phyloP scores from a whole-genome alignment of 2,113 vertebrate species.

The Naja naja region DNA sequence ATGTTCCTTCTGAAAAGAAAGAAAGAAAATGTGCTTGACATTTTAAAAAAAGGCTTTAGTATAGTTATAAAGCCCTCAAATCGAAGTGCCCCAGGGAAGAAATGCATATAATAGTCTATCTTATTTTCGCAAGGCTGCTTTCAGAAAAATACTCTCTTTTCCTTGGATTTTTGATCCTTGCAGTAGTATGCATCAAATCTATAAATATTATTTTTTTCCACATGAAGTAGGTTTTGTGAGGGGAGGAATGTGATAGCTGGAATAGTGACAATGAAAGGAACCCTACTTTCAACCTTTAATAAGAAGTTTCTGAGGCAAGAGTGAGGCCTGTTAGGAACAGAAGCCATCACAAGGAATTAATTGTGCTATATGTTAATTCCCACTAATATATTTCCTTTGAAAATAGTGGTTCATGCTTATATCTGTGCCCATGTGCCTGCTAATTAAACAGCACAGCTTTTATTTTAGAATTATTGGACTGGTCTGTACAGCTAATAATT shows the following conservation, averaged over 20 bases:
- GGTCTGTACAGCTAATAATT: not conserved
- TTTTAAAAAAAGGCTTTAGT: constrained; percentile 23
- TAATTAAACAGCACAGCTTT: constrained; percentile 3
- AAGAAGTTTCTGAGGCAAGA: not conserved
- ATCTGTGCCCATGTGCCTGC: not conserved
- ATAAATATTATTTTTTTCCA: not conserved
- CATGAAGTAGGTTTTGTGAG: constrained; percentile 15
- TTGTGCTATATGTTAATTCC: constrained; percentile 11
- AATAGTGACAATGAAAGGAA: not conserved
- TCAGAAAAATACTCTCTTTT: constrained; percentile 18
- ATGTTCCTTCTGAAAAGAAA: constrained; percentile 46
- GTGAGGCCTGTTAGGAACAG: constrained; percentile 7
- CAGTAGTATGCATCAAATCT: constrained; percentile 27
- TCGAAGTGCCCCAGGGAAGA: constrained; percentile 42
- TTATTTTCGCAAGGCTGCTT: not conserved
- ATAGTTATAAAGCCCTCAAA: constrained; percentile 38
- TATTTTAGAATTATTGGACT: not conserved
- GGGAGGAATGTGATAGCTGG: constrained; percentile 26
- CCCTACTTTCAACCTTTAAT: constrained; percentile 19
- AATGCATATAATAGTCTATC: constrained; percentile 8
- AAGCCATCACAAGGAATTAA: constrained; percentile 3
- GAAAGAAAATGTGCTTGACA: constrained; percentile 42
- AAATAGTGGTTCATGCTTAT: constrained; percentile 20
- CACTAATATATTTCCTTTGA: constrained; percentile 24
- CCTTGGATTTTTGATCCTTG: not conserved